Percentiles rank a stretch among this genome's conserved stretches.
These are phyloP conservation scores for Tetragonisca angustula DNA, from an alignment of 2,888 invertebrate species.

Conservation along the genomic window DNA sequence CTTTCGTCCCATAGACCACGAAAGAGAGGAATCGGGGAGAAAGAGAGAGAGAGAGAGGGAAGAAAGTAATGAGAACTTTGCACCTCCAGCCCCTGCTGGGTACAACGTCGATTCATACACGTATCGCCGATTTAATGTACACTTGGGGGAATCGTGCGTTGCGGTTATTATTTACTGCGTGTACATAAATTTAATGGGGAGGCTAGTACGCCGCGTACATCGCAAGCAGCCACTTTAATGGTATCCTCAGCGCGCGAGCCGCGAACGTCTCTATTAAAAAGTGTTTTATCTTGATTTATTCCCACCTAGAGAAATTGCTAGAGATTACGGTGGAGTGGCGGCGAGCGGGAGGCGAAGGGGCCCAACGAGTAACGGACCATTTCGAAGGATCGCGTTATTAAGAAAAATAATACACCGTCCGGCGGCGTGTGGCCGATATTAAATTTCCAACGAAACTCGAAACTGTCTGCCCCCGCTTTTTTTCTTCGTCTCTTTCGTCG, in stretches of 20 bases:
- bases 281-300: conserved; percentile 60
- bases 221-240: conserved; percentile 44
- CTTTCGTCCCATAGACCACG: conserved; percentile 58
- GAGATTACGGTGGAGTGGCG: conserved; percentile 16
- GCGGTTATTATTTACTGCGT: conserved; percentile 69
- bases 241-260: conserved; percentile 34
- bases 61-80: conserved; percentile 76
- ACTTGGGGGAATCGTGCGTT: conserved; percentile 63
- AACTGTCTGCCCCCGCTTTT: neutral
- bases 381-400: conserved; percentile 10
- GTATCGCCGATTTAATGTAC: conserved; percentile 73
- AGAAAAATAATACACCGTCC: conserved; percentile 21
- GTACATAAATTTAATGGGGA: conserved; percentile 68
- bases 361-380: conserved; percentile 14
- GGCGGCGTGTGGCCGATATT: conserved; percentile 1
- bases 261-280: conserved; percentile 61
- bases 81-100: conserved; percentile 65
- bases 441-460: conserved; percentile 34
- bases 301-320: conserved; percentile 37
- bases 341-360: too few species aligned
- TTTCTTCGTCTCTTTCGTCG: neutral
- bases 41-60: conserved; percentile 2
- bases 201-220: neutral
- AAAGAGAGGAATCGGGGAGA: neutral
- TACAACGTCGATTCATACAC: conserved; percentile 71